phyloP scores from a whole-genome alignment of 2,888 invertebrate species.

The Drosophila koepferae region DNA sequence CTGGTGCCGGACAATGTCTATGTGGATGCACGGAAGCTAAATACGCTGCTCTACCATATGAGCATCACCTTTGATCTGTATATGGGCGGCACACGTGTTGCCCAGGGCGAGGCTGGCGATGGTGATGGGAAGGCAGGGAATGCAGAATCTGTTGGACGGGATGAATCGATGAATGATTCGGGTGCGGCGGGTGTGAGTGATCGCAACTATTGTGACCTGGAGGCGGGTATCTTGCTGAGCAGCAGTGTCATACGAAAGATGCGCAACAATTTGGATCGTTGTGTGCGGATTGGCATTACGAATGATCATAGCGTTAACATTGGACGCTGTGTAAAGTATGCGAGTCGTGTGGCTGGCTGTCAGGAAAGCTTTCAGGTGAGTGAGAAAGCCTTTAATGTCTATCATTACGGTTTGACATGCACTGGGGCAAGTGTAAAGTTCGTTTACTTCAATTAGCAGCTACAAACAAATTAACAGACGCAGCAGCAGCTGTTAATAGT shows the following conservation, averaged over 20 bases:
- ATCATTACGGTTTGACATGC: not conserved
- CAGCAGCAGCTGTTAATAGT: constrained; percentile 26
- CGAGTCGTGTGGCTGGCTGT: constrained; percentile 84
- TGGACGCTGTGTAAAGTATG: constrained; percentile 90
- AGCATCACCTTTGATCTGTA: constrained; percentile 95
- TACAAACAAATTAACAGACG: not conserved
- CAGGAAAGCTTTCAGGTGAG: constrained; percentile 86
- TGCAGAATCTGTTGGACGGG: not conserved
- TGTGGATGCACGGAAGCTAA: constrained; percentile 91
- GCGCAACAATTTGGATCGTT: constrained; percentile 93
- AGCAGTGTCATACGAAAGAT: constrained; percentile 93
- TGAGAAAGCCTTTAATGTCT: not conserved
- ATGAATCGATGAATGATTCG: constrained; percentile 30
- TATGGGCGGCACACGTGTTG: constrained; percentile 89
- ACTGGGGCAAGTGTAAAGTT: constrained; percentile 9
- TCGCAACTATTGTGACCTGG: constrained; percentile 86
- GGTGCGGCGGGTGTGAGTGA: constrained; percentile 67
- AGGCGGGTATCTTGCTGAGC: constrained; percentile 94
- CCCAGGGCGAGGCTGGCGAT: constrained; percentile 10
- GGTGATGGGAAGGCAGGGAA: not conserved
- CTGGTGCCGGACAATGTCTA: constrained; percentile 94
- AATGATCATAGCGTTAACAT: constrained; percentile 94
- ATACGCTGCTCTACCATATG: constrained; percentile 90
- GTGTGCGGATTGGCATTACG: constrained; percentile 93
- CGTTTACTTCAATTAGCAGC: constrained; percentile 7